Evolutionary conservation across 35 echinoderm and acorn worm genomes (phyloP), one percentile per base, ranked within the genome.

Genomic region (Acanthaster planci): DNA sequence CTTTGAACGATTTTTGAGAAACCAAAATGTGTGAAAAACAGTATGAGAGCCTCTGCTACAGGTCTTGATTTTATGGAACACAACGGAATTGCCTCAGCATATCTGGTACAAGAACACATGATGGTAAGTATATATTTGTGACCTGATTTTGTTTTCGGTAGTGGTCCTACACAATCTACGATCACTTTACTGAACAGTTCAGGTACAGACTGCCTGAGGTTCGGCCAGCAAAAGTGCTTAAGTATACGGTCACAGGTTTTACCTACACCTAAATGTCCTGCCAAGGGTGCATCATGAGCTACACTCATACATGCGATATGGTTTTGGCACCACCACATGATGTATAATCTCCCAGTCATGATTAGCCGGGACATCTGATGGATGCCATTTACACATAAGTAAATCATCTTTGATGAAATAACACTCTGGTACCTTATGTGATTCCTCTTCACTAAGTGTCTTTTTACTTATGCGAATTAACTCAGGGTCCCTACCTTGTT

Each of bases 161-260:
- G 52, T n/a, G 87, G 79, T 32, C 87, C 92, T n/a, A 94, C 87
- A 64, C 86, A 89, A 40, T 94, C 92, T n/a, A 94, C 82, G 44
- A 88, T 76, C 7, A 90, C 36, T 82, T 54, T 79, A 31, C 52
- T 76, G 58, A 89, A 93, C 18, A 83, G 86, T 31, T 37, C 38
- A 12, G 84, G 54, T 8, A 84, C 85, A 32, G 76, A 38, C 26
- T 77, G 21, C 57, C 50, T 80, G 6, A 92, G 21, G 19, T 77
- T 82, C 12, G 90, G 90, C 90, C 84, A 87, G 52, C 38, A 91
- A 40, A 91, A 91, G 55, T 80, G 52, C 51, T 64, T 56, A 5
- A 86, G 19, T 21, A 91, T 86, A 40, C 44, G 79, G 76, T 82
- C 37, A 57, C 79, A 38, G 3, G 86, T 88, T 55, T 82, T 81